Percentiles rank a stretch among this genome's conserved stretches.
phyloP scores from a whole-genome alignment of 2,113 vertebrate species.

The Spilogale gracilis region DNA sequence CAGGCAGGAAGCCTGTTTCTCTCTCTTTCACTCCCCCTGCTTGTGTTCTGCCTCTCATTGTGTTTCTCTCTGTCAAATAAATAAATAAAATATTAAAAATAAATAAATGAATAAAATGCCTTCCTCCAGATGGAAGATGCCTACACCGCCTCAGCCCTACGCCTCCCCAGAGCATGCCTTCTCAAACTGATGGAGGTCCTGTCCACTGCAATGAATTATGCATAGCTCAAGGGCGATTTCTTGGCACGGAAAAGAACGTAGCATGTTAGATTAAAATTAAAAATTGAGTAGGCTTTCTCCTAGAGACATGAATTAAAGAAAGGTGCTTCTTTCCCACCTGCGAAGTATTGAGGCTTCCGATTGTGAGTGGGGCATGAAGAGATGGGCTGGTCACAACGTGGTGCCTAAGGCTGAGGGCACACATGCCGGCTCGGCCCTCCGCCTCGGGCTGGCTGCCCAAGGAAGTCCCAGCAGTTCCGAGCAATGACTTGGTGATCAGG shows the following conservation, averaged over 20 bases:
- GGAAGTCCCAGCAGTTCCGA: background rate
- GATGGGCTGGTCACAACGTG: background rate
- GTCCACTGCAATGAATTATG: conserved; percentile 65
- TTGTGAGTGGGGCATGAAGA: background rate
- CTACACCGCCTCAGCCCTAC: fast-evolving
- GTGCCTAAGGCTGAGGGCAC: fast-evolving
- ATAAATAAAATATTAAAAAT: too few relatives aligned
- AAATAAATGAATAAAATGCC: background rate
- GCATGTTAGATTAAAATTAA: conserved; percentile 71
- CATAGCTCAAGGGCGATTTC: conserved; percentile 23
- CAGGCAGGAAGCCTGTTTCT: too few relatives aligned
- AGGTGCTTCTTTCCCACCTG: conserved; percentile 14
- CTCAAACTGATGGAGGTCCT: background rate
- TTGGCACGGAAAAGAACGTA: conserved; percentile 63
- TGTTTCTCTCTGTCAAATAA: too few relatives aligned
- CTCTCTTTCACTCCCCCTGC: too few relatives aligned
- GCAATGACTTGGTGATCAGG: background rate
- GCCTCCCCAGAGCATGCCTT: background rate
- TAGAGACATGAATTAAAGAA: conserved; percentile 66
- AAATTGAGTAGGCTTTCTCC: conserved; percentile 69
- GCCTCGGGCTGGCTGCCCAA: background rate
- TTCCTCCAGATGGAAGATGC: background rate
- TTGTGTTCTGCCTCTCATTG: too few relatives aligned
- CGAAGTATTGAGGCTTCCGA: background rate
- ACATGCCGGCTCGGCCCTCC: fast-evolving